These are phyloP conservation scores for Bradypodion pumilum DNA, from an alignment of 2,797 vertebrate genomes.

Conservation along the genomic window DNA sequence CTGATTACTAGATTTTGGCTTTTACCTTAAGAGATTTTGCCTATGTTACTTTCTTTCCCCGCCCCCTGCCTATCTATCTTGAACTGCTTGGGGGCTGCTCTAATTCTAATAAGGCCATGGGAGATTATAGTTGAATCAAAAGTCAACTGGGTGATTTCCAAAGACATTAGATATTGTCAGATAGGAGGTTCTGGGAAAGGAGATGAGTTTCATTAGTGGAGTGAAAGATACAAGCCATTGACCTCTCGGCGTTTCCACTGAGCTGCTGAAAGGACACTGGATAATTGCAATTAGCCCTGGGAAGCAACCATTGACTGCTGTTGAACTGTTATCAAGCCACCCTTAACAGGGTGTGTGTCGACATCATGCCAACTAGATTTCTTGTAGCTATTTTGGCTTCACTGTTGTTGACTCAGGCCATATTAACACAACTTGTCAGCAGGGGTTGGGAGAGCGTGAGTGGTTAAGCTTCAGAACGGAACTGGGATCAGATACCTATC, in stretches of 20 bases:
- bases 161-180: conserved; percentile 51
- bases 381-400: not conserved
- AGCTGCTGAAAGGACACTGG: conserved; percentile 62
- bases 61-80: conserved; percentile 3
- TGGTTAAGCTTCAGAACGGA: not conserved
- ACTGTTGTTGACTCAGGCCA: not conserved
- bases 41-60: not conserved
- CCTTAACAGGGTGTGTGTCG: not conserved
- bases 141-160: conserved; percentile 52
- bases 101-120: conserved; percentile 55
- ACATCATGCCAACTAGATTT: not conserved
- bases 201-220: conserved; percentile 51
- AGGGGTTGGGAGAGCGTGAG: conserved; percentile 11
- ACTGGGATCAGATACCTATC: not conserved
- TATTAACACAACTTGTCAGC: conserved; percentile 49
- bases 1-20: no score
- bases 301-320: conserved; percentile 53
- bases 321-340: conserved; percentile 42
- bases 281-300: conserved; percentile 70
- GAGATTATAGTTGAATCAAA: conserved; percentile 57
- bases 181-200: conserved; percentile 64
- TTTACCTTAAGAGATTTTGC: no score
- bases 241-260: conserved; percentile 69
- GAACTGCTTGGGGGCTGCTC: conserved; percentile 41
- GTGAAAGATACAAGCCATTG: conserved; percentile 68